phyloP scores from a whole-genome alignment of 35 echinoderm and acorn worm genomes.

The Ophioderma brevispina region DNA sequence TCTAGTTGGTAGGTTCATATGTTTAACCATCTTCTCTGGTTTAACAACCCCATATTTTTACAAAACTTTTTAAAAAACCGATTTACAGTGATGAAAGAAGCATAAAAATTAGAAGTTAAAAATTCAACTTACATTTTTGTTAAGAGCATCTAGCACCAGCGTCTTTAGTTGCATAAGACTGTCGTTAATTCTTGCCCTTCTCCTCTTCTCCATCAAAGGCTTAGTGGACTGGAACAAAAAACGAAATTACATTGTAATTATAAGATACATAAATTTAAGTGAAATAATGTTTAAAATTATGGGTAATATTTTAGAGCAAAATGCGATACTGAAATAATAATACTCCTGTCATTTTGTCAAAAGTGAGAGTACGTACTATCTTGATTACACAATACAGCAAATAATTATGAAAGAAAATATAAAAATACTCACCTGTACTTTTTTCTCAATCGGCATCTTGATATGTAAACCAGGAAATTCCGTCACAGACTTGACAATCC shows the following conservation, averaged over 20 bases:
- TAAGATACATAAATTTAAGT: background rate
- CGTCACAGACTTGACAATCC: no score
- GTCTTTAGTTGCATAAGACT: constrained; percentile 87
- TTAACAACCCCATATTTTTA: no score
- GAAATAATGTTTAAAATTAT: background rate
- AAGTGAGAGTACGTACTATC: no score
- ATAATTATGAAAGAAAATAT: background rate
- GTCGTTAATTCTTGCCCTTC: constrained; percentile 90
- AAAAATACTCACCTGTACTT: no score
- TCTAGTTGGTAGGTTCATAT: no score
- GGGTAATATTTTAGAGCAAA: background rate
- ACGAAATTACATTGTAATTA: background rate
- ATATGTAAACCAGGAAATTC: no score
- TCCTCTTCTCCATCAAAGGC: constrained; percentile 92
- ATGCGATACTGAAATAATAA: background rate
- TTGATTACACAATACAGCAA: background rate
- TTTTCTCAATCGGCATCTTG: no score
- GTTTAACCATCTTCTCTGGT: no score
- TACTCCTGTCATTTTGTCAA: background rate
- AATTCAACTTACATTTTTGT: constrained; percentile 91
- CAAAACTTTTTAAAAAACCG: no score
- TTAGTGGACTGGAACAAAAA: constrained; percentile 78
- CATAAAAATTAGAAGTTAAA: background rate
- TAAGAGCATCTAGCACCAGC: constrained; percentile 83
- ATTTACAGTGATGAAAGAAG: no score